These are phyloP conservation scores for Drosophila bifasciata DNA, from an alignment of 1,140 invertebrate genomes.

Conservation along the genomic window DNA sequence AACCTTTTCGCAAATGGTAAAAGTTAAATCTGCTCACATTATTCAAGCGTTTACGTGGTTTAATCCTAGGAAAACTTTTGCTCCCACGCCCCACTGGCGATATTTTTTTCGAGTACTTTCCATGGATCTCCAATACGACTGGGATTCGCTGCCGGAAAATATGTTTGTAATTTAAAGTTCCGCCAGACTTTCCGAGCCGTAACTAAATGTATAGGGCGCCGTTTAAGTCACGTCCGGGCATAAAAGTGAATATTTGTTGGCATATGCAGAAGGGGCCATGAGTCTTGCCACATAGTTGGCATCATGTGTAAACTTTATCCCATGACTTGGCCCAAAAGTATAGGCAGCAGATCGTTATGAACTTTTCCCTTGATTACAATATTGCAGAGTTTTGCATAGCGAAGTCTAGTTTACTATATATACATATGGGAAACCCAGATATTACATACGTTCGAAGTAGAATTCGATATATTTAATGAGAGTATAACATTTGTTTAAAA, in stretches of 20 bases:
- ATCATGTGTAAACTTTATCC: slow-evolving; percentile 37
- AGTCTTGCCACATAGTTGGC: slow-evolving; percentile 13
- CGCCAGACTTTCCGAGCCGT: slow-evolving; percentile 19
- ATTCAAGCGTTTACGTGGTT: slow-evolving; percentile 68
- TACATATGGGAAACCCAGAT: slow-evolving; percentile 7
- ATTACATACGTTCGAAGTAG: too few relatives aligned
- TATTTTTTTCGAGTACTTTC: slow-evolving; percentile 37
- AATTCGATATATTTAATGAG: too few relatives aligned
- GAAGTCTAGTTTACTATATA: slow-evolving; percentile 11
- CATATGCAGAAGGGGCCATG: slow-evolving; percentile 39
- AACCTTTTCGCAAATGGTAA: slow-evolving; percentile 60
- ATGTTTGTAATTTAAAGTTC: slow-evolving; percentile 70
- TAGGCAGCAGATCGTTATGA: slow-evolving; percentile 36
- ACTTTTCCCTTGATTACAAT: slow-evolving; percentile 8
- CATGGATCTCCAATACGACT: slow-evolving; percentile 46
- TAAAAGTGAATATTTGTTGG: slow-evolving; percentile 55
- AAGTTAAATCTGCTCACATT: slow-evolving; percentile 73
- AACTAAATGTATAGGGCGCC: slow-evolving; percentile 26
- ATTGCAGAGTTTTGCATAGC: not conserved
- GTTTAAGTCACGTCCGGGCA: slow-evolving; percentile 49
- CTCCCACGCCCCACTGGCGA: slow-evolving; percentile 1
- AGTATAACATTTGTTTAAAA: not conserved
- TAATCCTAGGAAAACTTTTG: slow-evolving; percentile 41
- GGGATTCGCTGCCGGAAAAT: slow-evolving; percentile 36
- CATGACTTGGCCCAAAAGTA: slow-evolving; percentile 44